phyloP scores from a whole-genome alignment of 2,113 vertebrate genomes.

The Guaruba guarouba region DNA sequence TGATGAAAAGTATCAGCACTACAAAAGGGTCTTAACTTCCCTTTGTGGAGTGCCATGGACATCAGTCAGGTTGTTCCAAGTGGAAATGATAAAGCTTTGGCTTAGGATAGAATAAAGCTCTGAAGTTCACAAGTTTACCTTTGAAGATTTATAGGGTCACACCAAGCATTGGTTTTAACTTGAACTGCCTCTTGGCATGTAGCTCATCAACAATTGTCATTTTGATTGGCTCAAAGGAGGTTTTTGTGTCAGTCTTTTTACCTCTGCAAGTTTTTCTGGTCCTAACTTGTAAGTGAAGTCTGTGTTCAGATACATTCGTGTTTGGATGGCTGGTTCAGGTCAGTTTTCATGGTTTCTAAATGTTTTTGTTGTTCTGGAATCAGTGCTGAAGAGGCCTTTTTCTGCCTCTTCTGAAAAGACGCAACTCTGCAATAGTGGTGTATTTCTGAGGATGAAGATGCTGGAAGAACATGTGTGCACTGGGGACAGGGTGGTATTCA shows the following conservation, averaged over 20 bases:
- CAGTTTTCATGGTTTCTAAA: neutral
- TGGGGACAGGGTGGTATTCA: neutral
- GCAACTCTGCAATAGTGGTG: neutral
- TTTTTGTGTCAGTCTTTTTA: neutral
- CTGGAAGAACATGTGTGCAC: neutral
- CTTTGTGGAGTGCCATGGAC: neutral
- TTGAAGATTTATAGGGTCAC: neutral
- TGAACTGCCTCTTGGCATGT: neutral
- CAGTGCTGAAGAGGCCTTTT: neutral
- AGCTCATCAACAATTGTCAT: neutral
- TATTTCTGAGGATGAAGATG: neutral
- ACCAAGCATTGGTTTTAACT: neutral
- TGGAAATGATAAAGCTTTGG: neutral
- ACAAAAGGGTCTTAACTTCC: neutral
- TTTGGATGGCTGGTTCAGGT: neutral
- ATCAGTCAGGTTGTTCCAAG: neutral
- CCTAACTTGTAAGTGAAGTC: neutral
- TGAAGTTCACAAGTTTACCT: neutral
- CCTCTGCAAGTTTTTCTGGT: neutral
- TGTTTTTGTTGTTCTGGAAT: neutral
- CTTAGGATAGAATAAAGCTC: neutral
- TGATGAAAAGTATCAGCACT: neutral
- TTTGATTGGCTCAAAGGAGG: neutral
- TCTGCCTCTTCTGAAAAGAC: neutral
- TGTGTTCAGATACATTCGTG: neutral